phyloP scores from a whole-genome alignment of 37 sponge, comb jelly and placozoan species.

The Ephydatia muelleri region DNA sequence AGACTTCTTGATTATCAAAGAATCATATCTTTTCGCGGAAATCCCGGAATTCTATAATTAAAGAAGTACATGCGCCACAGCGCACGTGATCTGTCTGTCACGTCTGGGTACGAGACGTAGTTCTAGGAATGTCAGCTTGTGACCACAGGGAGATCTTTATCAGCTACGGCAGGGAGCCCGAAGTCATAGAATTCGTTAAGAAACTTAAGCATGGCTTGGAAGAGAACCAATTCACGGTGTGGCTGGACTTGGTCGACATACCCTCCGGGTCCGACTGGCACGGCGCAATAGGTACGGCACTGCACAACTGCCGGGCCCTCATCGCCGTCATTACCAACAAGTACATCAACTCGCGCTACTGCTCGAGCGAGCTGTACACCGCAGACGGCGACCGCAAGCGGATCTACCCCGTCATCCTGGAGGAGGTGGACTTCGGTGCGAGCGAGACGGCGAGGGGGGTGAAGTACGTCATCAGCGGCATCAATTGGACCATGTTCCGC shows the following conservation, averaged over 20 bases:
- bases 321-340: slow-evolving; percentile 72
- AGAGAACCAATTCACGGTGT: slow-evolving; percentile 52
- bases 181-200: slow-evolving; percentile 39
- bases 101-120: no score
- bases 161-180: slow-evolving; percentile 68
- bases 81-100: no score
- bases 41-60: no score
- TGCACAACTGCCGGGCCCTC: slow-evolving; percentile 69
- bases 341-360: slow-evolving; percentile 78
- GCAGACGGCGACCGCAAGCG: slow-evolving; percentile 69
- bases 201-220: slow-evolving; percentile 60
- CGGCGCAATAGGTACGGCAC: slow-evolving; percentile 75
- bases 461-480: slow-evolving; percentile 79
- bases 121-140: no score
- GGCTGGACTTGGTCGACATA: slow-evolving; percentile 73
- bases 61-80: no score
- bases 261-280: slow-evolving; percentile 76
- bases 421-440: slow-evolving; percentile 62
- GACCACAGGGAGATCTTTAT: slow-evolving; percentile 48
- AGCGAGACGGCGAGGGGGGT: slow-evolving; percentile 68
- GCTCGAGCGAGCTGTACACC: slow-evolving; percentile 78
- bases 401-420: slow-evolving; percentile 71
- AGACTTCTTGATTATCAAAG: no score
- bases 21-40: no score
- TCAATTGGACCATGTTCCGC: slow-evolving; percentile 85